These are phyloP conservation scores for Zoroaster sp. DNA, from an alignment of 53 echinoderm and acorn worm species.

Conservation along the genomic window DNA sequence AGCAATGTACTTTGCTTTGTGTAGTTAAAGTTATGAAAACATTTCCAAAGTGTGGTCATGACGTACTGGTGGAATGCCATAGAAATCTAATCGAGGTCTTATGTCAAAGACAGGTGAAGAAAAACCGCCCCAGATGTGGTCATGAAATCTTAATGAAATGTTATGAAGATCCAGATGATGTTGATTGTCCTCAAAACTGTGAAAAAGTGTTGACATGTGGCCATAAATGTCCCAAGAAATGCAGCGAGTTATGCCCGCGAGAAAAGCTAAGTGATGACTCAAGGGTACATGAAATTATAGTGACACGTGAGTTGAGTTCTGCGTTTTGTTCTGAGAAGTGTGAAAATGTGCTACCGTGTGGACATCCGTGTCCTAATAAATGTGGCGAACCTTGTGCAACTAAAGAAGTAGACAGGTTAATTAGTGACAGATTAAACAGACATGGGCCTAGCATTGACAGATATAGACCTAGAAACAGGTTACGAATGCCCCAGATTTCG, in stretches of 20 bases:
- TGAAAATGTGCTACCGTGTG: conserved; percentile 52
- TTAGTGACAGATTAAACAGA: no score
- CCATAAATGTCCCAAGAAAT: conserved; percentile 67
- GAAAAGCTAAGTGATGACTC: neutral
- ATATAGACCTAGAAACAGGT: neutral
- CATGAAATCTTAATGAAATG: neutral
- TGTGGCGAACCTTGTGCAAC: conserved; percentile 59
- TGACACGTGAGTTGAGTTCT: neutral
- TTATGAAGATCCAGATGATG: neutral
- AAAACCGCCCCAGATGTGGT: neutral
- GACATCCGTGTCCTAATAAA: conserved; percentile 54
- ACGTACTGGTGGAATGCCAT: neutral
- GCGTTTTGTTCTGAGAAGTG: conserved; percentile 47
- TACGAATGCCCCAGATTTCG: neutral
- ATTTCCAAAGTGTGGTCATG: neutral
- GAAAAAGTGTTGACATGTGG: conserved; percentile 58
- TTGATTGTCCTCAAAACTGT: conserved; percentile 57
- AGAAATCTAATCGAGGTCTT: neutral
- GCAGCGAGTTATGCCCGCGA: conserved; percentile 57
- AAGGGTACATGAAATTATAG: neutral
- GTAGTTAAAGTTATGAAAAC: neutral
- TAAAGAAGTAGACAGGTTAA: neutral
- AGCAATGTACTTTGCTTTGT: neutral
- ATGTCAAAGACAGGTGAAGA: conserved; percentile 47
- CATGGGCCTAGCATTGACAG: no score